Evolutionary conservation across 2,113 vertebrate genomes (phyloP), one percentile per base, ranked within the genome.

Genomic region (Cacatua alba): DNA sequence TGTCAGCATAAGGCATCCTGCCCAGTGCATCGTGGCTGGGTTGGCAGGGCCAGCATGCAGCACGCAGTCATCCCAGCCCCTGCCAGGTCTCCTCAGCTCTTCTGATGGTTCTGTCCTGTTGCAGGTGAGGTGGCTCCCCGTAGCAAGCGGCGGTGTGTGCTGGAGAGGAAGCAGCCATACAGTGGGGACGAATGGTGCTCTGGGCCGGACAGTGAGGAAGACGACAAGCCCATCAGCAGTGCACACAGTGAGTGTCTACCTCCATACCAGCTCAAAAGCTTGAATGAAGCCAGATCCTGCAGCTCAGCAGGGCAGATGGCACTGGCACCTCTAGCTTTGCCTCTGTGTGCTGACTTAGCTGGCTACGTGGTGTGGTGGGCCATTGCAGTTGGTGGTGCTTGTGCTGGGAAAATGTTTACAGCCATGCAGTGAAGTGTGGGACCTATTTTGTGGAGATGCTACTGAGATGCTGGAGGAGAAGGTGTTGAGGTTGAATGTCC

Each of bases 101-200:
- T 60, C 31, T 84, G 78, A 90, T 37, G 48, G 31, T 43, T 64
- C 35, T 28, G 23, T 92, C 81, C 75, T 49, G 51, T 75, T 68
- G 62, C 93, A 98, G 98, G 97, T 97, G 99, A 99, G 94, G 98
- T 98, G 86, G 98, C 99, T 76, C 98, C 99, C 71, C 98, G 99
- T 29, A 99, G 99, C 84, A 99, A 99, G 97, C 98, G 99, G 6
- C 98, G 99, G 35, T 99, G 99, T 35, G 99, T 99, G 88, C 97
- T 99, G 97, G 99, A 99, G 86, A 98, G 99, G 98, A 99, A 99
- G 94, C 99, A 99, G 98, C 99, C 99, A 0, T 99, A 99, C 95
- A 99, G 99, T 2, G 99, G 99, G 49, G 99, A 99, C 89, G 99
- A 99, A 88, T 99, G 99, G 99, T 99, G 99, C 96, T 99, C 99